Evolutionary conservation across 2,797 vertebrate species (phyloP).

Genomic region (Capromys pilorides): DNA sequence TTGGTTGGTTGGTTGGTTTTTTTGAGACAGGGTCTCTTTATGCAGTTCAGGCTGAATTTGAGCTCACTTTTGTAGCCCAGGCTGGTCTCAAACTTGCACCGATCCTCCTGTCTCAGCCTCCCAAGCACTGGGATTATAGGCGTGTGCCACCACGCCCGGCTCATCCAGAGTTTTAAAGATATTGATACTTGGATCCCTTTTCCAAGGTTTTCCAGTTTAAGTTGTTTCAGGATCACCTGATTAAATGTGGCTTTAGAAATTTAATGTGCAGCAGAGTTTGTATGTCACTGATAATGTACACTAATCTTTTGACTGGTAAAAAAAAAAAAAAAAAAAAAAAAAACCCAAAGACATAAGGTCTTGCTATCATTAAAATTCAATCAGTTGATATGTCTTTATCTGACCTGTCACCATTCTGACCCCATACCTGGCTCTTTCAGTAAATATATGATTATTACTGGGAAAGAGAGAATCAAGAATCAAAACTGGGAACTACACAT

Average conservation of each 20-base stretch:
- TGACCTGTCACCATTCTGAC: not conserved
- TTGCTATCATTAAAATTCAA: not conserved
- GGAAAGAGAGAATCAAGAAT: constrained; percentile 31
- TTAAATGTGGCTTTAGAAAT: constrained; percentile 27
- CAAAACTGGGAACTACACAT: not conserved
- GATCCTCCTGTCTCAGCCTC: no score
- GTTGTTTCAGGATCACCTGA: not conserved
- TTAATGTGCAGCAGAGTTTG: constrained; percentile 13
- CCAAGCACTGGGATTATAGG: no score
- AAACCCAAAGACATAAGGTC: not conserved
- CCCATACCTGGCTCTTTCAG: not conserved
- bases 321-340: constrained; percentile 45
- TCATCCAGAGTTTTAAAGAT: not conserved
- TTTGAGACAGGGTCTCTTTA: no score
- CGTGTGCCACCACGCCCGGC: no score
- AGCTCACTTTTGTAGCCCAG: no score
- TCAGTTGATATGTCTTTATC: constrained; percentile 24
- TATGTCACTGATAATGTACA: not conserved
- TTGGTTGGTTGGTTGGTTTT: no score
- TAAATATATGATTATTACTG: not conserved
- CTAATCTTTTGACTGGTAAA: not conserved
- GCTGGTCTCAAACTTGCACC: no score
- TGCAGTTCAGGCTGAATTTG: no score
- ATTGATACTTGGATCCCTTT: not conserved
- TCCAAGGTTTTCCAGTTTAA: not conserved